phyloP scores from a whole-genome alignment of 2,113 vertebrate species.

The Mormoops blainvillei region DNA sequence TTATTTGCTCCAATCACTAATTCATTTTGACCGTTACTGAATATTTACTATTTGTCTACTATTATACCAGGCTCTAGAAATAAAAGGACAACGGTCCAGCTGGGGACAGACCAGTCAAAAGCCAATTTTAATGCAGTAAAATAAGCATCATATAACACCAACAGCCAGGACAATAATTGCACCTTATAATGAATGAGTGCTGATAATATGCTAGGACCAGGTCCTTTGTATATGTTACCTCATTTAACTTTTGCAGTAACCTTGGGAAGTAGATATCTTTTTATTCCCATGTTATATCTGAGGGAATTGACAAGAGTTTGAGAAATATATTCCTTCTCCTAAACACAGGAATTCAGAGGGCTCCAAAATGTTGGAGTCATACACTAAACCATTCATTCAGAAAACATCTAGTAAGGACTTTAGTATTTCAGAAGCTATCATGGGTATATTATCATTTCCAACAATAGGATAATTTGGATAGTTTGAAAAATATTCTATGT shows the following conservation, averaged over 20 bases:
- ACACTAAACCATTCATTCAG: neutral
- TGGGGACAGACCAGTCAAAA: neutral
- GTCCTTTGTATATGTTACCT: neutral
- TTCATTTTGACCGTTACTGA: neutral
- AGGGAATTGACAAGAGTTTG: neutral
- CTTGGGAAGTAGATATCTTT: neutral
- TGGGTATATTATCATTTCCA: neutral
- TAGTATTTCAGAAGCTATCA: neutral
- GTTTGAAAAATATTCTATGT: neutral
- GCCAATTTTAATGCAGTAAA: neutral
- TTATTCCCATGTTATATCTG: neutral
- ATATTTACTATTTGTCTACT: neutral
- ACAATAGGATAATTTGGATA: neutral
- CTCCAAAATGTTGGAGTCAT: neutral
- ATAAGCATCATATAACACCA: neutral
- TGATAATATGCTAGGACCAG: neutral
- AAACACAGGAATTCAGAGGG: neutral
- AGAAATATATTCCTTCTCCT: neutral
- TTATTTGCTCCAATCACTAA: neutral
- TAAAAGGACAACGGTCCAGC: neutral
- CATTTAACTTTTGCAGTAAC: neutral
- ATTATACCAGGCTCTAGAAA: neutral
- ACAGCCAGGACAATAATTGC: neutral
- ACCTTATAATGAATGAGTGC: neutral
- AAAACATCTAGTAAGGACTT: neutral